Base-by-base conservation (phyloP, 1,140 invertebrate species). In the Zaprionus inermis region DNA sequence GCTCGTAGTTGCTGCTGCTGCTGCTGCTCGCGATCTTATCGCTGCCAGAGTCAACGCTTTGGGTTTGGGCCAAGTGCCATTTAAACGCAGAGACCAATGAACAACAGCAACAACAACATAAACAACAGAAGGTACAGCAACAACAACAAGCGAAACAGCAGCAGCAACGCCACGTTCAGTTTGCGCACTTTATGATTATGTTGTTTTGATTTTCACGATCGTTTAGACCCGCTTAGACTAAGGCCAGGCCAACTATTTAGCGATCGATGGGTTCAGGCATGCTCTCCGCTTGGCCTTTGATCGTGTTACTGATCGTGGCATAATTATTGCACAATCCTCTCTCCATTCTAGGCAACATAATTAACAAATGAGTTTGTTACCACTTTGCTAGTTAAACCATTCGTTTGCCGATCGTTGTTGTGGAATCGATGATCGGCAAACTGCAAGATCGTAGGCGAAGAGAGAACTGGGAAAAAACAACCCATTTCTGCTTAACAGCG, bases 121-220 rank as follows among this genome's bases (percentile, higher is more conserved):
- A 61, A 60, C 41, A 44, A 46, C 59, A 58, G 52, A 59, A 72
- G 73, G 71, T 72, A 76, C 67, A 60, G 46, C 69, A 80, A 16
- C 63, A 60, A 41, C 46, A 58, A n/a, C 67, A 69, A 56, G 65
- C 38, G 20, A 67, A 67, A 72, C 63, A 77, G 70, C 81, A 84
- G 76, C 81, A 57, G 63, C 67, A 85, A 79, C 72, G 81, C 80
- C 85, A 88, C 79, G 83, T 80, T 88, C 78, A 83, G 84, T 78
- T 82, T 84, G 84, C 64, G 77, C 77, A 89, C 90, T 88, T 88
- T 88, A 88, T 88, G 84, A 88, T 88, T 88, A 88, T 88, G 84
- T 88, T 88, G 84, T 88, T 78, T 89, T 88, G 84, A 89, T 88
- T 90, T 88, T 83, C 85, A 88, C 85, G 85, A 86, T 86, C 84